These are phyloP conservation scores for Silurus lanzhouensis DNA, from an alignment of 2,797 vertebrate genomes.

Conservation along the genomic window DNA sequence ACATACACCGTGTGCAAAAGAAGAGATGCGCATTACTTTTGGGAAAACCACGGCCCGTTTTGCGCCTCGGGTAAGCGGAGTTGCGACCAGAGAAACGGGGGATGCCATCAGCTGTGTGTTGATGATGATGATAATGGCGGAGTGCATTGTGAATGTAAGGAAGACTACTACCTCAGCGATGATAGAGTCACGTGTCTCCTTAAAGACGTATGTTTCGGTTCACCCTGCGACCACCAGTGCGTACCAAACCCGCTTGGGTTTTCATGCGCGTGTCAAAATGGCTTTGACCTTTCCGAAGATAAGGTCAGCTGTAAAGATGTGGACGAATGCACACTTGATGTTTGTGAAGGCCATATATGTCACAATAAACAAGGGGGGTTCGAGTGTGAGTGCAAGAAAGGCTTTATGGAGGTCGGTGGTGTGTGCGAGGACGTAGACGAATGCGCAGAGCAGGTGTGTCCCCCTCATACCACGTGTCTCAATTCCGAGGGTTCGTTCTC, in stretches of 20 bases:
- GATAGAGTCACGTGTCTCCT: constrained; percentile 63
- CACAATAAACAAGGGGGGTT: constrained; percentile 66
- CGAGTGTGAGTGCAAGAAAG: constrained; percentile 63
- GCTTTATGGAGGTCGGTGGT: constrained; percentile 59
- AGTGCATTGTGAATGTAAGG: constrained; percentile 63
- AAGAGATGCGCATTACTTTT: constrained; percentile 32
- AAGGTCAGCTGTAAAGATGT: constrained; percentile 66
- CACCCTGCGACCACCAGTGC: constrained; percentile 66
- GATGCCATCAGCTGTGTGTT: constrained; percentile 68
- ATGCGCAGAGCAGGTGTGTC: constrained; percentile 61
- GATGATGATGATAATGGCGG: constrained; percentile 16
- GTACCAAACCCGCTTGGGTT: constrained; percentile 47
- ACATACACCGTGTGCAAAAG: constrained; percentile 37
- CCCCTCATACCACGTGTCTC: constrained; percentile 60
- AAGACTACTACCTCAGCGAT: constrained; percentile 63
- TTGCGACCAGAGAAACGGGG: constrained; percentile 67
- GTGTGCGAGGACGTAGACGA: constrained; percentile 69
- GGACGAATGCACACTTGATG: constrained; percentile 65
- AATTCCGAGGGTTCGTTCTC: constrained; percentile 70
- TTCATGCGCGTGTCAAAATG: constrained; percentile 65
- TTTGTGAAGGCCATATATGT: constrained; percentile 63
- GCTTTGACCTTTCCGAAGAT: constrained; percentile 64
- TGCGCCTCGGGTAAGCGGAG: constrained; percentile 51
- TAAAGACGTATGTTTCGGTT: constrained; percentile 57
- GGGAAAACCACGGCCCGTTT: constrained; percentile 66